phyloP scores from a whole-genome alignment of 2,113 vertebrate genomes.

The Chaenocephalus aceratus region DNA sequence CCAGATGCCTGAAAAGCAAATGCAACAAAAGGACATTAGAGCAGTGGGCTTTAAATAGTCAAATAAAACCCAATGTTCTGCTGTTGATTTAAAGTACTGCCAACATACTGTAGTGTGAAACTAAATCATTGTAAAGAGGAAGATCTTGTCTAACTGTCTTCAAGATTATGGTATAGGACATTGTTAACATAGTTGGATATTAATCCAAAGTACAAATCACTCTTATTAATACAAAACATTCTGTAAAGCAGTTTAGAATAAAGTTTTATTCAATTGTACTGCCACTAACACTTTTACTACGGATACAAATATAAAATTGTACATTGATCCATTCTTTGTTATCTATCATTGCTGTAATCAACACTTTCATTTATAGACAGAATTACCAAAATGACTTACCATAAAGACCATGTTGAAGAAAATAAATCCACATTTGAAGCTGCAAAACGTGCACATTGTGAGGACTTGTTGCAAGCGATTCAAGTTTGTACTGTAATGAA shows the following conservation, averaged over 20 bases:
- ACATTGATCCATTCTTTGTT: background rate
- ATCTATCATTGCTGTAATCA: background rate
- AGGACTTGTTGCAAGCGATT: background rate
- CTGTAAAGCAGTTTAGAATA: background rate
- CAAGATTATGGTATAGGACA: too few species aligned
- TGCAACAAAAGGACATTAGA: background rate
- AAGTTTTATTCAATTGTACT: background rate
- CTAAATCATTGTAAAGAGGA: background rate
- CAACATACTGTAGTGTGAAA: background rate
- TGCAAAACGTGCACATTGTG: conserved; percentile 26
- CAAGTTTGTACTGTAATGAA: background rate
- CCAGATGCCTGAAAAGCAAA: conserved; percentile 55
- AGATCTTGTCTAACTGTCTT: background rate
- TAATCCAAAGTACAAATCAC: background rate
- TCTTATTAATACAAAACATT: background rate
- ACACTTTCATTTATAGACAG: background rate
- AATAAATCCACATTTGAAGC: conserved; percentile 50
- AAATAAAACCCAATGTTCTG: background rate
- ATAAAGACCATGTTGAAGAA: conserved; percentile 53
- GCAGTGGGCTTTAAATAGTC: background rate
- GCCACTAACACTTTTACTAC: background rate
- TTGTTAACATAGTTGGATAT: background rate
- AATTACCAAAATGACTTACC: conserved; percentile 45
- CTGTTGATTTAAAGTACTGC: background rate
- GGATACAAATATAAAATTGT: too few species aligned